Evolutionary conservation across 2,888 invertebrate genomes (phyloP), one percentile per base, ranked within the genome.

Genomic region (Petrophora chlorosata): DNA sequence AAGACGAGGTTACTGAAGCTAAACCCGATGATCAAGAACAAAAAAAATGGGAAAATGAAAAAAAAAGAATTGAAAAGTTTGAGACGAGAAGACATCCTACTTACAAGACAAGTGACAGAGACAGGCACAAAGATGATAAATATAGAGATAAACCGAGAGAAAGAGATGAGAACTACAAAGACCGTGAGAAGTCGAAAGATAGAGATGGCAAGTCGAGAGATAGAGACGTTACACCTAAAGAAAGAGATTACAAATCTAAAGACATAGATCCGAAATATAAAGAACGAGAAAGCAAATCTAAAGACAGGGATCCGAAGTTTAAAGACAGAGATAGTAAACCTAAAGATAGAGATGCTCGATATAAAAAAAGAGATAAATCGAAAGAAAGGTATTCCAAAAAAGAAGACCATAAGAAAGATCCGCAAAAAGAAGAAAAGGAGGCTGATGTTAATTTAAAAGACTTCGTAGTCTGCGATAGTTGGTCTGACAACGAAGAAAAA

Each of bases 401-500:
- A 30, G 58, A 61, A 28, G 57, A 65, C 15, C 23, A 22, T 5
- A 54, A 61, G 38, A 61, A 62, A 36, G 39, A 33, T n/a, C 3
- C 36, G 10, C 64, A 60, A 2, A 72, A 65, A 43, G 59, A 62
- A 19, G 44, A 33, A 3, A 76, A 76, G 52, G 90, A 87, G 61
- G 70, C 87, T 7, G 76, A 85, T 38, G 80, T 87, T 0, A 77
- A 85, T 63, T 70, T 90, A 8, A 82, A 72, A 48, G 90, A 90
- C 62, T 90, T 82, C 52, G 69, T 90, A 28, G 77, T 91, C 8
- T 90, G 90, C 50, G 90, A 91, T 42, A 90, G 90, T 58, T 90
- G 90, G 90, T 90, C 90, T 9, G 90, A 90, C 16, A 86, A 82
- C 33, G 90, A 89, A 7, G 86, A 87, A 2, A 87, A 80, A 64